Percentiles rank a stretch among this genome's conserved stretches.
These are phyloP conservation scores for Nannobrachium achirus DNA, from an alignment of 2,113 vertebrate genomes.

Conservation along the genomic window DNA sequence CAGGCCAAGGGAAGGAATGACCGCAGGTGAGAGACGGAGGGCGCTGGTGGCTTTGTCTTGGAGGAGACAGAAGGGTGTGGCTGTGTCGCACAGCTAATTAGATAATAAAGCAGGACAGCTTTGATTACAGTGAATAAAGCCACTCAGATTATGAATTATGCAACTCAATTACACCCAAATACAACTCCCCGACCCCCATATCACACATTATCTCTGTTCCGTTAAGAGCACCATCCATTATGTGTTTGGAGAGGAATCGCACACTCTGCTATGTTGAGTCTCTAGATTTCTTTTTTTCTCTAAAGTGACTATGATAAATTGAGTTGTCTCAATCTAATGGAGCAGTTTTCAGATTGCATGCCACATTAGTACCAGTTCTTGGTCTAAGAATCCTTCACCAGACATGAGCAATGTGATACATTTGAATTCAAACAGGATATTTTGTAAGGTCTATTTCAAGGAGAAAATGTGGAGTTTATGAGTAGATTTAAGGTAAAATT, in stretches of 20 bases:
- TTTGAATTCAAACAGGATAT: too few relatives aligned
- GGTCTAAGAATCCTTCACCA: too few relatives aligned
- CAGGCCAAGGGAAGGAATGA: not conserved
- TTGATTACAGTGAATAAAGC: slow-evolving; percentile 23
- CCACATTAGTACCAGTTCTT: too few relatives aligned
- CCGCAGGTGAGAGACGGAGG: not conserved
- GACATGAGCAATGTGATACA: too few relatives aligned
- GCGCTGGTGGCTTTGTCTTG: not conserved
- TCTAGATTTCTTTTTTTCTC: slow-evolving; percentile 7
- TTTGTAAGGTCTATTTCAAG: too few relatives aligned
- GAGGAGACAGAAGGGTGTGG: not conserved
- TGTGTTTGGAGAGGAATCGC: slow-evolving; percentile 39
- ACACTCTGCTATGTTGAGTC: not conserved
- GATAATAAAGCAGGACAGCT: slow-evolving; percentile 13
- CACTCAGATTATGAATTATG: slow-evolving; percentile 53
- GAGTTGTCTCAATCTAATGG: not conserved
- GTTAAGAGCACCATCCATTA: slow-evolving; percentile 8
- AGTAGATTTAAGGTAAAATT: too few relatives aligned
- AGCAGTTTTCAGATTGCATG: too few relatives aligned
- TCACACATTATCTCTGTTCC: not conserved
- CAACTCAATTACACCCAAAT: slow-evolving; percentile 21
- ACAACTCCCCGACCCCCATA: slow-evolving; percentile 7
- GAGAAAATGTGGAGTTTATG: too few relatives aligned
- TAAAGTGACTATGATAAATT: not conserved
- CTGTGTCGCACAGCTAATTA: not conserved